A percentile compares a stretch with the other conserved stretches of the same genome.
phyloP scores from a whole-genome alignment of 2,888 invertebrate species.

The Busseola fusca region DNA sequence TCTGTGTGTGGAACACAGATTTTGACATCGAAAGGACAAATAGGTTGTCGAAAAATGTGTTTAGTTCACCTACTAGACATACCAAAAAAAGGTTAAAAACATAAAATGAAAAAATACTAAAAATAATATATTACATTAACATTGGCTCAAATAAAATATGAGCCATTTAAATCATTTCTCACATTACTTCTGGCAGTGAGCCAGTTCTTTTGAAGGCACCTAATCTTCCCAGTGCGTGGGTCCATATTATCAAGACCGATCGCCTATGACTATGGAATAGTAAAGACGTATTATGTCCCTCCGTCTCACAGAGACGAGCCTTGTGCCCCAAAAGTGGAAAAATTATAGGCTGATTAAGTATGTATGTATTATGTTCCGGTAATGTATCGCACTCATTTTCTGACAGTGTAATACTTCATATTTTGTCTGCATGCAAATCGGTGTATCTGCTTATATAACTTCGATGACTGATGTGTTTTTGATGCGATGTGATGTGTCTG shows the following conservation, averaged over 20 bases:
- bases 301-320: neutral
- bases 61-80: neutral
- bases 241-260: conserved; percentile 38
- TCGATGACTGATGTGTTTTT: conserved; percentile 38
- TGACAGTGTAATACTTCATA: conserved; percentile 11
- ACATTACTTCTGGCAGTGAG: conserved; percentile 40
- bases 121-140: conserved; percentile 6
- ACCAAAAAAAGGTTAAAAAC: neutral
- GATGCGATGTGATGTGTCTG: conserved; percentile 19
- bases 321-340: neutral
- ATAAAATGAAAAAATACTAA: neutral
- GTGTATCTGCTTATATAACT: neutral
- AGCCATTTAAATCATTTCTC: conserved; percentile 32
- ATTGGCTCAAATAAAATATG: conserved; percentile 43
- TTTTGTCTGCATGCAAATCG: conserved; percentile 2
- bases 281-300: conserved; percentile 27
- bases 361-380: conserved; percentile 9
- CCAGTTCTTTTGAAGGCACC: conserved; percentile 30
- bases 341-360: neutral
- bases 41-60: neutral
- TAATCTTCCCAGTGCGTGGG: conserved; percentile 21
- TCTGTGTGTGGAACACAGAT: no score
- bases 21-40: neutral
- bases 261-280: conserved; percentile 40
- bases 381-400: conserved; percentile 16